Conservation (phyloP, 2,888 invertebrate genomes). For the Melieria omissa region DNA sequence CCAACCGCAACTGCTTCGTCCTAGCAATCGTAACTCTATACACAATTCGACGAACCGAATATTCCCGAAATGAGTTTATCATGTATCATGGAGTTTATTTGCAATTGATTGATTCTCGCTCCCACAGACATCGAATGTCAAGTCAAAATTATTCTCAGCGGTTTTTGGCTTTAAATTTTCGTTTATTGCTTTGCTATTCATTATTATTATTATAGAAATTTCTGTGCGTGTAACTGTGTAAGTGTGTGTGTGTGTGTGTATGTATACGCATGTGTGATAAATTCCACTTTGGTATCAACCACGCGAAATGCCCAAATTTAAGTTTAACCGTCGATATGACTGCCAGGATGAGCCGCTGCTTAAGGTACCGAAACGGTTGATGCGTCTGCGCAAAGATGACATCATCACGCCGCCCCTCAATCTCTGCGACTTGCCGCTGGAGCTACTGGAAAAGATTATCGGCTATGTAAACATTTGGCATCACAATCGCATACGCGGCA, state of each 20-base stretch:
- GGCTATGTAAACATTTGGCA: conserved; percentile 54
- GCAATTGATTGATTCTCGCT: background rate
- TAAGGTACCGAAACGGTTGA: conserved; percentile 29
- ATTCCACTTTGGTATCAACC: no score
- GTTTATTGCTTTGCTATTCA: background rate
- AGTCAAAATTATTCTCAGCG: conserved; percentile 5
- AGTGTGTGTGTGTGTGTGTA: background rate
- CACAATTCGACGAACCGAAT: background rate
- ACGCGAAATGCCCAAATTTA: conserved; percentile 24
- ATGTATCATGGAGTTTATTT: background rate
- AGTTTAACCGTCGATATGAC: background rate
- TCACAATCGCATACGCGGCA: conserved; percentile 53
- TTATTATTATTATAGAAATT: conserved; percentile 11
- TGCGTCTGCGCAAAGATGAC: conserved; percentile 10
- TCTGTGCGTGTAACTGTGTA: conserved; percentile 9
- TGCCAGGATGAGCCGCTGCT: conserved; percentile 31
- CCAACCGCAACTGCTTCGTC: no score
- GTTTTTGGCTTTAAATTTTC: background rate
- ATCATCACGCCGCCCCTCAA: conserved; percentile 27
- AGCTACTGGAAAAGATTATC: conserved; percentile 53
- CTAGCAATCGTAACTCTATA: background rate
- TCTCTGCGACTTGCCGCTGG: conserved; percentile 50
- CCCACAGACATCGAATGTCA: background rate
- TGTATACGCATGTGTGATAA: background rate
- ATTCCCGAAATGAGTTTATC: background rate